Evolutionary conservation across 2,797 vertebrate species (phyloP).

Genomic region (Vireo griseus): DNA sequence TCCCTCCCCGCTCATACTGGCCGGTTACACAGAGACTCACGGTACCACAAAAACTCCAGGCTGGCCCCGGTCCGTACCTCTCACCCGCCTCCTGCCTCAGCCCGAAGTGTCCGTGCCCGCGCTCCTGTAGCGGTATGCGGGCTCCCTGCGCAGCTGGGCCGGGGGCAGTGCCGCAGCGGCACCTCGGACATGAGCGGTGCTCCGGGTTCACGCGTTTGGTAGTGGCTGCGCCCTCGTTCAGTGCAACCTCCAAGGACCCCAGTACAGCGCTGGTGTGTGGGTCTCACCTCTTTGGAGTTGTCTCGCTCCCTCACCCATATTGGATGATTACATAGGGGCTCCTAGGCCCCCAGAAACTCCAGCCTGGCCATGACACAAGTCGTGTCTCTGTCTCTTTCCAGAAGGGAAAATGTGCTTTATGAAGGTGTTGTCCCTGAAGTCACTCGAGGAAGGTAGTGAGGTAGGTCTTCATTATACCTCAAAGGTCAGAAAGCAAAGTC

Average conservation of each 20-base stretch:
- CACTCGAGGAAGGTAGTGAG: too few species aligned
- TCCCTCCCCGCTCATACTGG: not conserved
- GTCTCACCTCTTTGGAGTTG: accelerated
- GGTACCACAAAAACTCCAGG: not conserved
- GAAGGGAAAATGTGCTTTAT: accelerated
- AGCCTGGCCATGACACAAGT: not conserved
- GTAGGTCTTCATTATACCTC: not conserved
- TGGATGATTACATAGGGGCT: accelerated
- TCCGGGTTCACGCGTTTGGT: not conserved
- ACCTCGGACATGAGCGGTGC: accelerated
- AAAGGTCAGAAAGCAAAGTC: not conserved
- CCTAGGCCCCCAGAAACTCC: not conserved
- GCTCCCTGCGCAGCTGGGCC: not conserved
- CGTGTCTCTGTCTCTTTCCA: not conserved
- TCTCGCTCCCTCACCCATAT: accelerated
- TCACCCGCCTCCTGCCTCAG: not conserved
- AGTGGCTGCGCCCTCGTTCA: not conserved
- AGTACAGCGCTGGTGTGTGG: accelerated
- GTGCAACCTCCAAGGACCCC: accelerated
- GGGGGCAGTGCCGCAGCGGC: not conserved
- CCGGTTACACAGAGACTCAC: not conserved
- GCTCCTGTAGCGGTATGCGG: not conserved
- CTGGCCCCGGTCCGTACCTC: not conserved
- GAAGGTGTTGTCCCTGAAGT: not conserved
- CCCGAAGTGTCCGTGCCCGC: not conserved